Percentiles rank a stretch among this genome's conserved stretches.
These are phyloP conservation scores for Lampropteryx suffumata DNA, from an alignment of 2,888 invertebrate species.

Conservation along the genomic window DNA sequence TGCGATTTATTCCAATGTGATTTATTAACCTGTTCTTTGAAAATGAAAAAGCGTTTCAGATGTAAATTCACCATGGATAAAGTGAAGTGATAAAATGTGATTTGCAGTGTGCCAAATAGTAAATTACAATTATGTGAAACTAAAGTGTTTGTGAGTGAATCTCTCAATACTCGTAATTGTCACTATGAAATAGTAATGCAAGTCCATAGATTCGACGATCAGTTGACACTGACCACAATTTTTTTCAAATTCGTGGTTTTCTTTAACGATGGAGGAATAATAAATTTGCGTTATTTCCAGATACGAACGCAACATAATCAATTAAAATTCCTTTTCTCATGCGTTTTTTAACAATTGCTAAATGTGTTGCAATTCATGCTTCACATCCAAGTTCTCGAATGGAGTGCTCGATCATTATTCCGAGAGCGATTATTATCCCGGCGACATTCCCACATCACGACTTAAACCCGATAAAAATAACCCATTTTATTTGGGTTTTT, in stretches of 20 bases:
- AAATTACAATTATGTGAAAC: slow-evolving; percentile 36
- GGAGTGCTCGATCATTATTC: slow-evolving; percentile 51
- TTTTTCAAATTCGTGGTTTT: too few relatives aligned
- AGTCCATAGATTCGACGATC: not conserved
- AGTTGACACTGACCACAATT: too few relatives aligned
- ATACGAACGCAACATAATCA: not conserved
- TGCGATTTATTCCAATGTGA: slow-evolving; percentile 48
- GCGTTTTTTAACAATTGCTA: slow-evolving; percentile 1
- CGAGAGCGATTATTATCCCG: slow-evolving; percentile 50
- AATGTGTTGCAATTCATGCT: slow-evolving; percentile 25
- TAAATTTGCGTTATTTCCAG: not conserved
- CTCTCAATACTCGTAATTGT: not conserved
- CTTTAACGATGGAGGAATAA: too few relatives aligned
- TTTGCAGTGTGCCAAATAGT: slow-evolving; percentile 55
- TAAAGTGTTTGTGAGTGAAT: slow-evolving; percentile 31
- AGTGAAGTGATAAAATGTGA: slow-evolving; percentile 59
- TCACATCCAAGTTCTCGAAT: slow-evolving; percentile 38
- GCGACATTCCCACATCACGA: slow-evolving; percentile 42
- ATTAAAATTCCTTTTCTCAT: not conserved
- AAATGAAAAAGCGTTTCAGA: slow-evolving; percentile 42
- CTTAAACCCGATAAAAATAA: slow-evolving; percentile 25
- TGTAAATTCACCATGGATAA: slow-evolving; percentile 34
- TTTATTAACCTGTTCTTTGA: slow-evolving; percentile 29
- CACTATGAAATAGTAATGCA: not conserved
- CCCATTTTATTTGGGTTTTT: slow-evolving; percentile 46